These are phyloP conservation scores for Manacus vitellinus DNA, from an alignment of 2,113 vertebrate species.

Conservation along the genomic window DNA sequence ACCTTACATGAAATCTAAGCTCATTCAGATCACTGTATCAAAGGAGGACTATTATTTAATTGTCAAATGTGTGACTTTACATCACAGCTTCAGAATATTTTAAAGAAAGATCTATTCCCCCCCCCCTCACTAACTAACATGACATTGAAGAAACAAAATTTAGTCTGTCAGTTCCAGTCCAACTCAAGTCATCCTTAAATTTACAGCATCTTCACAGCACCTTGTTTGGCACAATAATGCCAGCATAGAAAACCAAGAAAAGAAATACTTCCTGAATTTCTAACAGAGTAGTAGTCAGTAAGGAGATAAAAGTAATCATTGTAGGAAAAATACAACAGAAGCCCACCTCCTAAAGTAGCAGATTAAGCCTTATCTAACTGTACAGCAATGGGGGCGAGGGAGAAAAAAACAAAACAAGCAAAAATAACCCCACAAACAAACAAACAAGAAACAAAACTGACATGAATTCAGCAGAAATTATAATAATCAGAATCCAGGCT, in stretches of 20 bases:
- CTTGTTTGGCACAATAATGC: neutral
- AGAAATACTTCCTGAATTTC: slow-evolving; percentile 28
- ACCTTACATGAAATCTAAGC: slow-evolving; percentile 45
- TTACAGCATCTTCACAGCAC: neutral
- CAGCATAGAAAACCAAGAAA: slow-evolving; percentile 5
- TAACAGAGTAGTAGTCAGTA: neutral
- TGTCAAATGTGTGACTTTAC: neutral
- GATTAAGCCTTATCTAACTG: neutral
- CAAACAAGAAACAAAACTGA: neutral
- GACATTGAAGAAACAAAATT: slow-evolving; percentile 6
- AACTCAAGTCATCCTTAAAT: neutral
- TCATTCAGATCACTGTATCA: slow-evolving; percentile 15
- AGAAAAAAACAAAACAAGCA: neutral
- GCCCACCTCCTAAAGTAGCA: neutral
- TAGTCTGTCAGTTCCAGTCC: neutral
- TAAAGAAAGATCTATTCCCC: neutral
- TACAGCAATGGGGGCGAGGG: neutral
- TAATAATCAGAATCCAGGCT: neutral
- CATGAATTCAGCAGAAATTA: neutral
- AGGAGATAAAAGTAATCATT: neutral
- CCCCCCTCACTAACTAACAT: neutral
- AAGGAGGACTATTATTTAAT: slow-evolving; percentile 26
- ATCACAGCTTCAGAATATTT: neutral
- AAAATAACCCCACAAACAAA: neutral
- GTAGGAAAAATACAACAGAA: neutral